phyloP scores from a whole-genome alignment of 2,797 vertebrate genomes.

The Periparus ater region DNA sequence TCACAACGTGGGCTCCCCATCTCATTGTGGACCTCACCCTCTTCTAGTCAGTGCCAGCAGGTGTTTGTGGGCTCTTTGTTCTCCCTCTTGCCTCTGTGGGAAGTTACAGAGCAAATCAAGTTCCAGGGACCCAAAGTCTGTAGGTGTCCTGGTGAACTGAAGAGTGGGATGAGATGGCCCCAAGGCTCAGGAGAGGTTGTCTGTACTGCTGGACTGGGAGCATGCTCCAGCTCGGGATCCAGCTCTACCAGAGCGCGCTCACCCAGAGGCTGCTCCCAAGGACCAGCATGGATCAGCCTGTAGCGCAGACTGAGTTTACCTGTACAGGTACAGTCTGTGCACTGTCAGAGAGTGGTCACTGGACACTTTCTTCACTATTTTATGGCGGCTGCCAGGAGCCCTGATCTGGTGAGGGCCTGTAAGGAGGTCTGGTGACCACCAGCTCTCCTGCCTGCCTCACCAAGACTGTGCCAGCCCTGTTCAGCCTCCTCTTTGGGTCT shows the following conservation, averaged over 20 bases:
- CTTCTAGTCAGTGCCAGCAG: not conserved
- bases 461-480: accelerated
- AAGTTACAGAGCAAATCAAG: not conserved
- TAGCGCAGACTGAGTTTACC: not conserved
- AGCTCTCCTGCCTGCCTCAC: not conserved
- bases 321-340: accelerated
- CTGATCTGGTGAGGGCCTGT: not conserved
- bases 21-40: not conserved
- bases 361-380: not conserved
- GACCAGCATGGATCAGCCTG: not conserved
- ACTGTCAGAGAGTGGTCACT: not conserved
- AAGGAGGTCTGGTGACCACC: not conserved
- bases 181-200: not conserved
- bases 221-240: not conserved
- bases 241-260: not conserved
- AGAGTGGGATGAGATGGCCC: not conserved
- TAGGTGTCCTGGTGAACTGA: not conserved
- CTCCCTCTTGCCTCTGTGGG: not conserved
- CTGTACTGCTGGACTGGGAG: not conserved
- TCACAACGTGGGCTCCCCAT: accelerated
- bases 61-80: not conserved
- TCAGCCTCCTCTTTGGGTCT: not conserved
- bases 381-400: not conserved
- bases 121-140: not conserved
- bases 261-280: not conserved